Evolutionary conservation across 1,140 invertebrate species (phyloP).

Genomic region (Sitophilus oryzae): DNA sequence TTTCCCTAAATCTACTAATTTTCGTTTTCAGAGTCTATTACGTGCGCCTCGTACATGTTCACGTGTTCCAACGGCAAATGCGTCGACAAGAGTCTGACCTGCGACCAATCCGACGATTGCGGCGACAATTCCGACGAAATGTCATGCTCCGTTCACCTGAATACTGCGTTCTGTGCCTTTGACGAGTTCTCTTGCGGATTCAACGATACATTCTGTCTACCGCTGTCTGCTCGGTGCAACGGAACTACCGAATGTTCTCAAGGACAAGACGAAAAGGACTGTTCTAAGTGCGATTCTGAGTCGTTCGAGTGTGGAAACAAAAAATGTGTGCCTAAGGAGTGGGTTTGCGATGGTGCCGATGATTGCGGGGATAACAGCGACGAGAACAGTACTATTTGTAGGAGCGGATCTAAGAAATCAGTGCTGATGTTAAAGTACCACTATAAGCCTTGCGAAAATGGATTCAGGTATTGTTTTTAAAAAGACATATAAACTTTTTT

Average conservation of each 20-base stretch:
- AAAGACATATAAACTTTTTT: no score
- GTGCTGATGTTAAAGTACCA: neutral
- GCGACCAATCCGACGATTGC: slow-evolving; percentile 50
- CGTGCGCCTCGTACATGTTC: slow-evolving; percentile 24
- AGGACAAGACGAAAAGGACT: slow-evolving; percentile 57
- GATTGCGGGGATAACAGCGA: slow-evolving; percentile 66
- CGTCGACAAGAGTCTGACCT: slow-evolving; percentile 45
- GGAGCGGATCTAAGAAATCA: neutral
- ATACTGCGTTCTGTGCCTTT: slow-evolving; percentile 12
- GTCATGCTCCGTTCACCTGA: slow-evolving; percentile 36
- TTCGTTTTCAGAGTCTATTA: slow-evolving; percentile 22
- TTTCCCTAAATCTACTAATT: no score
- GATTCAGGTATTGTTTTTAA: no score
- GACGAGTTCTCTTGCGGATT: slow-evolving; percentile 51
- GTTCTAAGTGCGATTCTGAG: slow-evolving; percentile 45
- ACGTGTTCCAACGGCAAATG: slow-evolving; percentile 41
- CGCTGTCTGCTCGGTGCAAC: slow-evolving; percentile 35
- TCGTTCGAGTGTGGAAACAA: slow-evolving; percentile 52
- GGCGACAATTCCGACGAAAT: slow-evolving; percentile 49
- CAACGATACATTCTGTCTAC: slow-evolving; percentile 52
- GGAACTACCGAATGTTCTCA: slow-evolving; percentile 62
- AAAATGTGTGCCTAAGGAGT: slow-evolving; percentile 52
- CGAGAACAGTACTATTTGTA: slow-evolving; percentile 50
- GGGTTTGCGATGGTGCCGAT: slow-evolving; percentile 60
- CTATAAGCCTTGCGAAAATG: slow-evolving; percentile 42